These are phyloP conservation scores for Dynastes grantii DNA, from an alignment of 2,888 invertebrate genomes.

Conservation along the genomic window DNA sequence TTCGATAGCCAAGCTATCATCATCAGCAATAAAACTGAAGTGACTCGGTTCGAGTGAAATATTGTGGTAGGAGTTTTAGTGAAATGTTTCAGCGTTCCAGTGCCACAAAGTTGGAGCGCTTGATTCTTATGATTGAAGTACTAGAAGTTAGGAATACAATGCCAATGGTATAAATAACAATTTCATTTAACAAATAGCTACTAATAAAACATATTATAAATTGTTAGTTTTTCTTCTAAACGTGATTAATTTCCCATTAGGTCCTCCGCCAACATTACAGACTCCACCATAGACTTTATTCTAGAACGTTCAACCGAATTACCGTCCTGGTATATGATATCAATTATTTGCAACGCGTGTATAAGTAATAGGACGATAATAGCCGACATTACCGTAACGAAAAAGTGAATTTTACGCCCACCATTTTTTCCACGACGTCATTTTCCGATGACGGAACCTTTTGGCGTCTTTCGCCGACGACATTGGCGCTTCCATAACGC, in stretches of 20 bases:
- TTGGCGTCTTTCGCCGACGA: conserved; percentile 6
- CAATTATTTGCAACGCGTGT: conserved; percentile 3
- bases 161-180: too few species aligned
- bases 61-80: too few species aligned
- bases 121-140: too few species aligned
- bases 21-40: too few species aligned
- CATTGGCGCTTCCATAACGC: conserved; percentile 17
- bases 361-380: conserved; percentile 11
- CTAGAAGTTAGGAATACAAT: too few species aligned
- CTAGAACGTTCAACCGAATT: neutral
- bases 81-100: too few species aligned
- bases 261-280: neutral
- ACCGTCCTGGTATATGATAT: neutral
- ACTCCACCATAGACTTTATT: neutral
- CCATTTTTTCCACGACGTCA: neutral
- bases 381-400: neutral
- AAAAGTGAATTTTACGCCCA: conserved; percentile 19
- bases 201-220: too few species aligned
- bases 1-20: too few species aligned
- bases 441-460: neutral
- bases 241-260: conserved; percentile 2
- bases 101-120: too few species aligned
- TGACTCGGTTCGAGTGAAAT: too few species aligned
- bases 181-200: too few species aligned
- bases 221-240: too few species aligned